phyloP scores from a whole-genome alignment of 2,113 vertebrate genomes.

The Oryzias javanicus region DNA sequence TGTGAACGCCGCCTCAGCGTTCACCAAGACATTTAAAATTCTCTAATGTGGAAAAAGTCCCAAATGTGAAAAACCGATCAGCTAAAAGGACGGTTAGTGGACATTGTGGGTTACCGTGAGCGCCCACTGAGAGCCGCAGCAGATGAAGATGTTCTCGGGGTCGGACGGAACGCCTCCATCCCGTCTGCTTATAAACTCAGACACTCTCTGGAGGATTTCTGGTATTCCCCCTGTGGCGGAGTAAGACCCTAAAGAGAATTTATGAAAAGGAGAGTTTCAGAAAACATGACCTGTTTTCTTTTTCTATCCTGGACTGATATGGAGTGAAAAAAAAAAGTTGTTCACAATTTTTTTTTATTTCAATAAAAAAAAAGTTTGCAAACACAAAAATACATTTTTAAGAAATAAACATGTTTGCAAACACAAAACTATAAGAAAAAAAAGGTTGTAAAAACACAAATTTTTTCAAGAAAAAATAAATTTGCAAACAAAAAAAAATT shows the following conservation, averaged over 20 bases:
- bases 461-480: no score
- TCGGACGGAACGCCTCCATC: conserved; percentile 65
- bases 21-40: conserved; percentile 59
- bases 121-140: conserved; percentile 57
- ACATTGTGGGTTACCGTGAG: conserved; percentile 55
- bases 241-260: conserved; percentile 62
- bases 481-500: no score
- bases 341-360: no score
- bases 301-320: no score
- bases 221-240: conserved; percentile 33
- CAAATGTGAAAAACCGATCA: background rate
- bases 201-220: conserved; percentile 48
- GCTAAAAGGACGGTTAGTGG: background rate
- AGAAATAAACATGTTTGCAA: no score
- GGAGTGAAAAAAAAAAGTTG: no score
- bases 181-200: conserved; percentile 66
- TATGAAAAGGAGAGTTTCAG: no score
- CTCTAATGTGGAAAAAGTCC: conserved; percentile 37
- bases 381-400: no score
- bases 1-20: conserved; percentile 23
- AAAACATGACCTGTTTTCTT: background rate
- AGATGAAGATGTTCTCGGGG: conserved; percentile 69
- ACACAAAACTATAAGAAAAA: no score
- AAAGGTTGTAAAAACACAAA: no score
- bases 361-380: no score